Percentiles rank a stretch among this genome's conserved stretches.
Conservation (phyloP, 1,140 invertebrate genomes). For the Platyscapa corneri region DNA sequence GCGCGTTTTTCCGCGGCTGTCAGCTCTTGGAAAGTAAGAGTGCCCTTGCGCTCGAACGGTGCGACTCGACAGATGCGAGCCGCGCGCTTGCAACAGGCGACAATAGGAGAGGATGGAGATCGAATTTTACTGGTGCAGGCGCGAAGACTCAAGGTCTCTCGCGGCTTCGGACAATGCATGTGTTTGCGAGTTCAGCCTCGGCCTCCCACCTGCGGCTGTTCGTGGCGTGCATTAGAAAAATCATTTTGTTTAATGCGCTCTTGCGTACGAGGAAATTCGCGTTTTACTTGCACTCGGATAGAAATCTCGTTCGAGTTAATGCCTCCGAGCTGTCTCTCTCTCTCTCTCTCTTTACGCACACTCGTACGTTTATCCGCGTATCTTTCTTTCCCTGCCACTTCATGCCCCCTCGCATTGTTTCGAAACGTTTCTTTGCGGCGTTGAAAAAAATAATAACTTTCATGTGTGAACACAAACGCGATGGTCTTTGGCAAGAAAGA, state of each 20-base stretch:
- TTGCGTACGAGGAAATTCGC: background rate
- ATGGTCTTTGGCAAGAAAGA: background rate
- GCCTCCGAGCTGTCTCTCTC: background rate
- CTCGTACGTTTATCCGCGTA: background rate
- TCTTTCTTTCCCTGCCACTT: background rate
- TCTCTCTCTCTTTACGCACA: background rate
- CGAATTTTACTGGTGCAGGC: conserved; percentile 13
- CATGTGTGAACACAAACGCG: background rate
- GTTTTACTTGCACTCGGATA: background rate
- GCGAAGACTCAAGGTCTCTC: conserved; percentile 4
- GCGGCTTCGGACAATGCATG: background rate
- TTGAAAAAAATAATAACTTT: conserved; percentile 2
- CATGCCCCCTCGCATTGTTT: background rate
- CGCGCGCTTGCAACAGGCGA: conserved; percentile 36
- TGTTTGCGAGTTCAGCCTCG: conserved; percentile 50
- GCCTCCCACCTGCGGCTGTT: background rate
- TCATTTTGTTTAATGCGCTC: background rate
- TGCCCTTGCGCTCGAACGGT: conserved; percentile 27
- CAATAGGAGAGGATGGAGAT: background rate
- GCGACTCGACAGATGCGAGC: background rate
- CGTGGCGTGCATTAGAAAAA: background rate
- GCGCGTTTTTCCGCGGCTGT: background rate
- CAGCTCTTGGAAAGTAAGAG: conserved; percentile 51
- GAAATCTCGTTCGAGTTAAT: background rate
- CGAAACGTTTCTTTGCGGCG: background rate